Evolutionary conservation across 2,113 vertebrate species (phyloP), one percentile per base, ranked within the genome.

Genomic region (Rhinolophus sinicus): DNA sequence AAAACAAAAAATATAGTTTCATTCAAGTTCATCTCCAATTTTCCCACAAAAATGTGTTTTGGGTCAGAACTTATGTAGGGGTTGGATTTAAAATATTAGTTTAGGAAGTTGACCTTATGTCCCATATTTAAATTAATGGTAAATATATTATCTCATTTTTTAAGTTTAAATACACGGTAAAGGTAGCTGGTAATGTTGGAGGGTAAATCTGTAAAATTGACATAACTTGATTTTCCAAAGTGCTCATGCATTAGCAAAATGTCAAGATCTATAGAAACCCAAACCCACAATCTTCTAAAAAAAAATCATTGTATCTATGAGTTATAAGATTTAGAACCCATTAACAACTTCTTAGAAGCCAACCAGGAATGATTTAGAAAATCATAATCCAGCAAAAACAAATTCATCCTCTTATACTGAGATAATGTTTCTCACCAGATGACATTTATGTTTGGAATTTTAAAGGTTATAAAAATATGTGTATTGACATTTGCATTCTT

Each of bases 401-500:
- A 64, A 5, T 58, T 47, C 19, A 95, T 40, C 3, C 2, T 88
- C n/a, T 82, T 67, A 26, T 5, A 81, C 33, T 11, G 6, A 94
- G 19, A 33, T 76, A 38, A 22, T 90, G 7, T 73, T 94, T 72
- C 28, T 78, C 14, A 0, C 1, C 44, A 11, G 93, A 72, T 38
- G 4, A 83, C 2, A 0, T 24, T 70, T 40, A 90, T 56, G 2
- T 4, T 83, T 93, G 60, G 5, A 13, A 96, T 89, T 73, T 92
- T 58, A 95, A 80, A 58, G 19, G 2, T 58, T 90, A 30, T 33
- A 73, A 89, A 97, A 97, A 88, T 91, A 6, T 58, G 64, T 73
- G 67, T 56, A 96, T 26, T 96, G 58, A 85, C 56, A 88, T 92
- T 89, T 89, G 47, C 33, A 78, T 85, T 93, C 54, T 93, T 60